Percentiles rank a stretch among this genome's conserved stretches.
Conservation (phyloP, 2,888 invertebrate genomes). For the Didymodactylos carnosus region DNA sequence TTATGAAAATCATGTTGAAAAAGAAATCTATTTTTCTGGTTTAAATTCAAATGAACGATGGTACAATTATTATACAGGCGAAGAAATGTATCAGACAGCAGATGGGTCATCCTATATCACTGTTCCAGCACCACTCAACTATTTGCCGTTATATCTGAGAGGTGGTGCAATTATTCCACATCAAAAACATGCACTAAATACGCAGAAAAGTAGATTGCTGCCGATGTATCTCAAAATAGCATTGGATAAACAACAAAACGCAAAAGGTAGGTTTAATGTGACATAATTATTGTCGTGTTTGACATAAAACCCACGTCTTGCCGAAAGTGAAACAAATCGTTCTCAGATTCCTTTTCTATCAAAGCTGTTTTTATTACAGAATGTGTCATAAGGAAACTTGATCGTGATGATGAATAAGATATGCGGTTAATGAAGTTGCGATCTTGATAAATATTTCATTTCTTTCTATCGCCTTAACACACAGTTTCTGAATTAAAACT, state of each 20-base stretch:
- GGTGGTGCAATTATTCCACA: constrained; percentile 24
- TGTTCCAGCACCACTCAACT: constrained; percentile 3
- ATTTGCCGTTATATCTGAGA: constrained; percentile 22
- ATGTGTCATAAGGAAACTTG: too few relatives aligned
- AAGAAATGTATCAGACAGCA: not conserved
- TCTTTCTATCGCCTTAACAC: too few relatives aligned
- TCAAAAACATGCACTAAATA: constrained; percentile 5
- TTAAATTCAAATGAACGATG: not conserved
- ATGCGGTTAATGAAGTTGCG: too few relatives aligned
- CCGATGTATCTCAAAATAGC: constrained; percentile 48
- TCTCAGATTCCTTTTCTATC: too few relatives aligned
- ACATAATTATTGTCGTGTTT: too few relatives aligned
- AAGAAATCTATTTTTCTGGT: not conserved
- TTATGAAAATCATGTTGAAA: constrained; percentile 19
- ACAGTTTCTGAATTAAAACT: too few relatives aligned
- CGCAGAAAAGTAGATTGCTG: constrained; percentile 39
- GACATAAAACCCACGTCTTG: too few relatives aligned
- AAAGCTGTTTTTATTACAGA: too few relatives aligned
- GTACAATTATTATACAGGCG: constrained; percentile 10
- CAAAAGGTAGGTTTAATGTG: too few relatives aligned
- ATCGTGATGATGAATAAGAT: too few relatives aligned
- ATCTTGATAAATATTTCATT: too few relatives aligned
- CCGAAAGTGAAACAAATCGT: too few relatives aligned
- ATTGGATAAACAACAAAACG: constrained; percentile 39
- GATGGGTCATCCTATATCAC: not conserved